Base-by-base conservation (phyloP, 2,888 invertebrate species). In the Drosophila vallismaia region DNA sequence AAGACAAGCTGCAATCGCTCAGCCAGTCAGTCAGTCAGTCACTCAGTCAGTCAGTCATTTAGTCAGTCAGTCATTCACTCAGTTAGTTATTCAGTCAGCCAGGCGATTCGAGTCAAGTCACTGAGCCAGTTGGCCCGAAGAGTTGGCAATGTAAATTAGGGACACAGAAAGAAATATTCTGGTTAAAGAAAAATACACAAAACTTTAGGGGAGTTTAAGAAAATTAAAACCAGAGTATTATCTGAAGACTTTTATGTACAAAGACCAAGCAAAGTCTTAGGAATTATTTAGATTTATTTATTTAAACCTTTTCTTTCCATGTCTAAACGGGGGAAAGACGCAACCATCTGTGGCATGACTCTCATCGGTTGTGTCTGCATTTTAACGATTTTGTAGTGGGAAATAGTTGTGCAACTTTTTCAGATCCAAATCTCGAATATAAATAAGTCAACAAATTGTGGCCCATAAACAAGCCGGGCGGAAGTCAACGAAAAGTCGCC, bases 91-190 rank as follows among this genome's bases (percentile, higher is more conserved):
- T 46, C 58, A 62, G 60, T 26, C 56, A 64, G 74, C 57, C 71
- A 56, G 49, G 48, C 56, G 55, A 67, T 33, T 51, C 33, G 38
- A 67, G 53, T 53, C 66, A 45, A 64, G 67, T 66, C 67, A 64
- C 53, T 52, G 44, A 66, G 67, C 64, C 67, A 66, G 54, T 66
- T 54, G 53, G 67, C 64, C 45, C 28, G 77, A 73, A 73, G 85
- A 81, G 79, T 72, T 81, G 87, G 82, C 82, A 78, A 85, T 87
- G 82, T 82, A 82, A 82, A 87, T 82, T 85, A 87, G 82, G 86
- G 72, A 14, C 64, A 79, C 75, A 67, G 71, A 64, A 49, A 81
- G 64, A 78, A 72, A 36, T n/a, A 36, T 36, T 5, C 19, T 19
- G 19, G 19, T 5, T 36, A 0, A 4, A 5, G 14, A 40, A 40